Conservation (phyloP, 37 sponge, comb jelly and placozoan genomes). For the Spongilla lacustris region DNA sequence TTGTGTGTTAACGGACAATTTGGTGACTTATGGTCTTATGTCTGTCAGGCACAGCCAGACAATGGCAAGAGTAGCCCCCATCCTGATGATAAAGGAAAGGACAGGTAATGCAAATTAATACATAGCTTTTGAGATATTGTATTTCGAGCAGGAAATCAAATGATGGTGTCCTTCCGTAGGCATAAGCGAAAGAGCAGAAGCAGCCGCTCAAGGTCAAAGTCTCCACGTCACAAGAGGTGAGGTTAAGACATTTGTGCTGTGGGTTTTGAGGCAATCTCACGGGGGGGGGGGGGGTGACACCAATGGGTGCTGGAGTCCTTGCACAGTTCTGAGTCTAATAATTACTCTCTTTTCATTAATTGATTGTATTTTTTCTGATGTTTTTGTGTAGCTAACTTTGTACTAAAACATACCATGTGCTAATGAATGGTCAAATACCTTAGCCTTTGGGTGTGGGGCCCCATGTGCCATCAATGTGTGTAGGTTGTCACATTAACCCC, state of each 20-base stretch:
- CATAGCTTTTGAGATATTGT: not conserved
- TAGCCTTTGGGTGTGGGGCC: too few species aligned
- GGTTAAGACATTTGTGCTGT: not conserved
- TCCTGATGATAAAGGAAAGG: not conserved
- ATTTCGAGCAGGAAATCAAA: not conserved
- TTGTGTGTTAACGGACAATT: not conserved
- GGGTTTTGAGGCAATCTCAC: not conserved
- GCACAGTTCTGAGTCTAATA: too few species aligned
- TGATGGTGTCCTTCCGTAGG: not conserved
- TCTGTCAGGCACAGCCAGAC: not conserved
- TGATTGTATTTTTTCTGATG: too few species aligned
- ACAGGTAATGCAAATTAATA: not conserved
- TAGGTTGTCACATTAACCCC: too few species aligned
- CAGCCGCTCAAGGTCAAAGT: not conserved
- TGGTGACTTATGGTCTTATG: not conserved
- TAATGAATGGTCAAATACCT: too few species aligned
- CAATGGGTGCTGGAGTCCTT: too few species aligned
- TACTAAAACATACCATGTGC: too few species aligned
- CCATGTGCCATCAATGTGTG: not conserved
- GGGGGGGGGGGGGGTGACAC: not conserved
- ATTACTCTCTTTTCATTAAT: too few species aligned
- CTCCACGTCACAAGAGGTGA: constrained; percentile 5
- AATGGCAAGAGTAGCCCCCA: not conserved
- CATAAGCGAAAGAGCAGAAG: constrained; percentile 30
- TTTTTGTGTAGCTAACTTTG: too few species aligned